A percentile compares a stretch with the other conserved stretches of the same genome.
These are phyloP conservation scores for Eriosoma lanigerum DNA, from an alignment of 1,140 invertebrate genomes.

Conservation along the genomic window DNA sequence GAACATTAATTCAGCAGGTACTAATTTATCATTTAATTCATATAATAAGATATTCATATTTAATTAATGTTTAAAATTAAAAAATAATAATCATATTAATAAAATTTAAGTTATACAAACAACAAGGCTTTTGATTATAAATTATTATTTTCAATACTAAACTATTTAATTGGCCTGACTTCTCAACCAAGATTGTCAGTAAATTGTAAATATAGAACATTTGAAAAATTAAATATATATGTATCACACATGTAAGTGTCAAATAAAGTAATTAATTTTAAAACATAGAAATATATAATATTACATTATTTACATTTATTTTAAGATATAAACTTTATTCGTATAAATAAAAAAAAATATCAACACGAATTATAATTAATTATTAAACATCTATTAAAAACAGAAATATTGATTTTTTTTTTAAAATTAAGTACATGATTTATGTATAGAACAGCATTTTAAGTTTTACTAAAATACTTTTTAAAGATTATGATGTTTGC, in stretches of 20 bases:
- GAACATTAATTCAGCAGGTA: slow-evolving; percentile 42
- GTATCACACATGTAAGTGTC: not conserved
- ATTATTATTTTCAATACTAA: slow-evolving; percentile 1
- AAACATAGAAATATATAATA: not conserved
- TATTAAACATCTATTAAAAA: not conserved
- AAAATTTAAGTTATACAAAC: slow-evolving; percentile 24
- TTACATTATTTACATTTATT: not conserved
- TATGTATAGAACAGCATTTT: no score
- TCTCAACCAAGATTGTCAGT: slow-evolving; percentile 32
- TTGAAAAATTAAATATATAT: slow-evolving; percentile 6
- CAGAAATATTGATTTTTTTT: no score
- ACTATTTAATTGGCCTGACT: slow-evolving; percentile 16
- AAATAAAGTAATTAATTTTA: slow-evolving; percentile 7
- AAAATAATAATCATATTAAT: not conserved
- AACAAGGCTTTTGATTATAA: slow-evolving; percentile 20
- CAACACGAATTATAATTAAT: not conserved
- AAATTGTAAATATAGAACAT: slow-evolving; percentile 9
- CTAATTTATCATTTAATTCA: not conserved
- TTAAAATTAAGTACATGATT: no score
- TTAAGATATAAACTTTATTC: not conserved
- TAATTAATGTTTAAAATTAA: slow-evolving; percentile 3
- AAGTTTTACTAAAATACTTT: no score
- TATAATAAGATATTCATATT: not conserved
- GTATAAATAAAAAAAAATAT: not conserved
- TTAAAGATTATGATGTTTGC: no score